Base-by-base conservation (phyloP, 2,113 vertebrate genomes). In the Austrofundulus limnaeus region DNA sequence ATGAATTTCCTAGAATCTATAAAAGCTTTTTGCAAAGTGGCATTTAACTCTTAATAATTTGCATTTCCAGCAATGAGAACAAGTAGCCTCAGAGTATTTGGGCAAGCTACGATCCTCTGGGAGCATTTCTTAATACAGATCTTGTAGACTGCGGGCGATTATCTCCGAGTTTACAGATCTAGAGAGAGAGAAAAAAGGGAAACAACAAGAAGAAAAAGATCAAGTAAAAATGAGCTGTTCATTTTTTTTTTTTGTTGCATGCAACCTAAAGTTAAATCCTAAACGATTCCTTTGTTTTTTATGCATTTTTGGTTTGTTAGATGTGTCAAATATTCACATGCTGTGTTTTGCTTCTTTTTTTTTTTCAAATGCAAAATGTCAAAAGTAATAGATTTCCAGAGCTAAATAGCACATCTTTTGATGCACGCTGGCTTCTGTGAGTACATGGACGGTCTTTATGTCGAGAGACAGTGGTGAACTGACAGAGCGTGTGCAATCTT, bases 401-500 rank as follows among this genome's bases (percentile, higher is more conserved):
- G 60, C 57, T 69, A 42, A 59, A 74, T 60, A 63, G 60, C 66
- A 57, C 19, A 38, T 48, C 73, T 55, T 49, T 52, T 75, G 62
- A 63, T 48, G 64, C 73, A 57, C 46, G 64, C 70, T 72, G 81
- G 57, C 45, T 49, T 28, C 66, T 64, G 31, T 62, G 67, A 77
- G 77, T 72, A 64, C 54, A 78, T 58, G 38, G 66, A 78, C 47
- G 69, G 66, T 84, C 66, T 83, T 64, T 75, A 70, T 65, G 75
- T 31, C 39, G 60, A 81, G 69, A 89, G 81, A 77, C 73, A 66
- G 74, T 81, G 81, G 80, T 87, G 77, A 85, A 89, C 82, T 89
- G 80, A 86, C 89, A 90, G 70, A 75, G 74, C 67, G 54, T 86
- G 78, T 78, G 86, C 82, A 83, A 86, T 89, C 78, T 70, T 65